Evolutionary conservation across 2,113 vertebrate genomes (phyloP).

Genomic region (Daphoenositta chrysoptera): DNA sequence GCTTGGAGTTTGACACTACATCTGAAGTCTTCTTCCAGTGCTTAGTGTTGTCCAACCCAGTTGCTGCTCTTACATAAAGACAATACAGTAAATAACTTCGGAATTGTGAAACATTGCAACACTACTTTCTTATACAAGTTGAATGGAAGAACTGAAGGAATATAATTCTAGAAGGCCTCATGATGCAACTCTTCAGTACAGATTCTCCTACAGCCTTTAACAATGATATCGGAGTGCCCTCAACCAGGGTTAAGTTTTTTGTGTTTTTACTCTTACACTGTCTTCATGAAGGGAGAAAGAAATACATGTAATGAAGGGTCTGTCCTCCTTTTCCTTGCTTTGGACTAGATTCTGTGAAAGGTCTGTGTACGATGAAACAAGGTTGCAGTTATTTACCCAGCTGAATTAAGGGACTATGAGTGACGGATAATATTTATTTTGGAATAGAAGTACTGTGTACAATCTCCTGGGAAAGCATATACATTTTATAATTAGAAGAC

Average conservation of each 20-base stretch:
- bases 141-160: background rate
- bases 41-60: background rate
- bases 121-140: background rate
- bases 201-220: background rate
- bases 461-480: background rate
- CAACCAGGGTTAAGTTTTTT: background rate
- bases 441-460: background rate
- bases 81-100: background rate
- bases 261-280: background rate
- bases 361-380: background rate
- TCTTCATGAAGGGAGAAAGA: background rate
- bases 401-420: background rate
- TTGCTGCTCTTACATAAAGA: background rate
- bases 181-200: background rate
- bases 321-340: background rate
- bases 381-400: background rate
- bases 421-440: constrained; percentile 6
- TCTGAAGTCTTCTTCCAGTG: background rate
- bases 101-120: background rate
- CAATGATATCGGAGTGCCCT: background rate
- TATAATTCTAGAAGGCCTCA: background rate
- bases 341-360: background rate
- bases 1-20: background rate
- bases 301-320: background rate
- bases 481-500: background rate